Evolutionary conservation across 1,140 invertebrate species (phyloP), one percentile per base, ranked within the genome.

Genomic region (Cotesia chilonis): DNA sequence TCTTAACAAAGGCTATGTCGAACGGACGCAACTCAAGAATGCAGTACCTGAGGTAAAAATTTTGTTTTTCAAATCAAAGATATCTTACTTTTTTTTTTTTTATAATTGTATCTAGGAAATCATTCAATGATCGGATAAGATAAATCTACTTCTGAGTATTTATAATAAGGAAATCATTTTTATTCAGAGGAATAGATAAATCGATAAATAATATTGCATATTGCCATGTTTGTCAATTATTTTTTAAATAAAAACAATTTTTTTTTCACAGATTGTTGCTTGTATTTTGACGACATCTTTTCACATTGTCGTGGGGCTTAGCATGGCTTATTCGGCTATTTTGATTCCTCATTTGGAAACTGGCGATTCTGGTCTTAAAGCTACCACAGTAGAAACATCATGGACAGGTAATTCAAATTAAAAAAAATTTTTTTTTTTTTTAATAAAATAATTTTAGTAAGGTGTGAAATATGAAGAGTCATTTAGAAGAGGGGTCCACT

Each of bases 261-360:
- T 4, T 57, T 35, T 47, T 20, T 35, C 61, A 14, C 68, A 89
- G 89, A 85, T 90, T 20, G 70, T 84, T n/a, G 88, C 89, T 6
- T 88, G 89, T 72, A 77, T 88, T n/a, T 81, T 89, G 12, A 86
- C 88, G 4, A 87, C 88, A 4, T 85, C 87, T 20, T 90, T 89
- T 76, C 89, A 91, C 73, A 86, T 91, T 71, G 88, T 86, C 5
- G 88, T 90, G 6, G 90, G 90, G 7, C 80, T 90, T 3, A 83
- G 86, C 6, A 86, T 90, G 76, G 89, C 88, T 2, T 90, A 88
- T 76, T 90, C 89, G 3, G 89, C 89, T 4, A 87, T 90, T 66
- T 73, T 90, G n/a, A 84, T 90, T 72, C 88, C 89, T 51, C 87
- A 89, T 74, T 80, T 90, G 17, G 84, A 87, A 74, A 78, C 79